These are phyloP conservation scores for Luffia ferchaultella DNA, from an alignment of 2,888 invertebrate species.

Conservation along the genomic window DNA sequence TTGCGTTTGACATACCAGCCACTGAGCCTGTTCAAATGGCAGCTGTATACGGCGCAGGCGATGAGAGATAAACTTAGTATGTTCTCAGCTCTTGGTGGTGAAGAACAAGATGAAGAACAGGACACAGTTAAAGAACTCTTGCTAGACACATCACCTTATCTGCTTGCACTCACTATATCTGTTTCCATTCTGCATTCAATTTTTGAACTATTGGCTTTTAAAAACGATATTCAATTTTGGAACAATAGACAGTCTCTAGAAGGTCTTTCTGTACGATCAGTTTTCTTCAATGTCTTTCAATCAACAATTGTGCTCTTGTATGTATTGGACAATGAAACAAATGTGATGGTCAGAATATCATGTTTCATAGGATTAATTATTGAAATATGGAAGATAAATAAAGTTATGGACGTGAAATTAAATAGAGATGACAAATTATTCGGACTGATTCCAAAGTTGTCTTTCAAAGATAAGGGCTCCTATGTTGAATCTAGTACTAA, in stretches of 20 bases:
- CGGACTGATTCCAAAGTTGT: slow-evolving; percentile 81
- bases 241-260: slow-evolving; percentile 96
- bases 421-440: slow-evolving; percentile 77
- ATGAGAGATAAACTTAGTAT: slow-evolving; percentile 89
- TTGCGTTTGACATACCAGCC: slow-evolving; percentile 86
- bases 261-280: slow-evolving; percentile 96
- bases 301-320: slow-evolving; percentile 94
- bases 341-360: slow-evolving; percentile 92
- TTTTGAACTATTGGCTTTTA: slow-evolving; percentile 98
- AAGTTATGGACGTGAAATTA: slow-evolving; percentile 83
- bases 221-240: slow-evolving; percentile 99
- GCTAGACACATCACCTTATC: slow-evolving; percentile 95
- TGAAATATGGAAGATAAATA: slow-evolving; percentile 99
- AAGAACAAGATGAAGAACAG: slow-evolving; percentile 88
- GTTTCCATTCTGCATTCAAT: slow-evolving; percentile 96
- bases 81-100: slow-evolving; percentile 69
- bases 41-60: slow-evolving; percentile 95
- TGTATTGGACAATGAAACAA: slow-evolving; percentile 98
- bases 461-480: slow-evolving; percentile 93
- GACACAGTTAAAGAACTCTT: slow-evolving; percentile 93
- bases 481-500: slow-evolving; percentile 95
- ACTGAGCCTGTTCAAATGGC: slow-evolving; percentile 96
- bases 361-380: slow-evolving; percentile 95
- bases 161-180: slow-evolving; percentile 88
- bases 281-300: slow-evolving; percentile 98